Percentiles rank a stretch among this genome's conserved stretches.
phyloP scores from a whole-genome alignment of 2,113 vertebrate genomes.

The Pitta sordida region DNA sequence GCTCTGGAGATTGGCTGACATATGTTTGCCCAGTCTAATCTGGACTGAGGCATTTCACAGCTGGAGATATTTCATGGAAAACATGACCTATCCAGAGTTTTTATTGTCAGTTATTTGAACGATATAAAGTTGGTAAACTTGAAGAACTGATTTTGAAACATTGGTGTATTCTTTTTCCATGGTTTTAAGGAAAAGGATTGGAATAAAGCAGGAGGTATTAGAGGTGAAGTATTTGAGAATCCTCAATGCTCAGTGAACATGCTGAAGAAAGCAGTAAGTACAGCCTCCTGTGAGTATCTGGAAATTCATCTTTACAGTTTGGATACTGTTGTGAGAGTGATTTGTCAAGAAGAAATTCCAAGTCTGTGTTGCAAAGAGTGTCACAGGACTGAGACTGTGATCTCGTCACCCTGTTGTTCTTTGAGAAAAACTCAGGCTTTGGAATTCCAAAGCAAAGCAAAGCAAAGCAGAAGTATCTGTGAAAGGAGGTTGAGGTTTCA shows the following conservation, averaged over 20 bases:
- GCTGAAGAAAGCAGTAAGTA: neutral
- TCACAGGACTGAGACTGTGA: fast-evolving
- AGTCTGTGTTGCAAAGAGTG: neutral
- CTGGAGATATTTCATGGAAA: slow-evolving; percentile 28
- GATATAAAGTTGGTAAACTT: neutral
- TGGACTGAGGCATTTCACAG: neutral
- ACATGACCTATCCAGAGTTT: neutral
- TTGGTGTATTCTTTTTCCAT: neutral
- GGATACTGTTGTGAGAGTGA: neutral
- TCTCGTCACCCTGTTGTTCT: neutral
- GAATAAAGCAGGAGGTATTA: neutral
- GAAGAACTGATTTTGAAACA: neutral
- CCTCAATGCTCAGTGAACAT: neutral
- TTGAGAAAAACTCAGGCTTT: neutral
- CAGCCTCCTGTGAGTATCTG: neutral
- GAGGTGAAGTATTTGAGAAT: neutral
- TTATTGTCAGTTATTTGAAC: neutral
- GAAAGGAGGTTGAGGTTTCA: neutral
- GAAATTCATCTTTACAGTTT: neutral
- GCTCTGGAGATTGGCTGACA: neutral
- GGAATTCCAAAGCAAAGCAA: neutral
- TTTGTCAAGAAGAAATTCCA: neutral
- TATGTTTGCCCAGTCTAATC: neutral
- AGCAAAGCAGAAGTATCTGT: neutral
- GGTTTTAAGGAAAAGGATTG: neutral